Conservation (phyloP, 2,113 vertebrate species). For the Chauna torquata region DNA sequence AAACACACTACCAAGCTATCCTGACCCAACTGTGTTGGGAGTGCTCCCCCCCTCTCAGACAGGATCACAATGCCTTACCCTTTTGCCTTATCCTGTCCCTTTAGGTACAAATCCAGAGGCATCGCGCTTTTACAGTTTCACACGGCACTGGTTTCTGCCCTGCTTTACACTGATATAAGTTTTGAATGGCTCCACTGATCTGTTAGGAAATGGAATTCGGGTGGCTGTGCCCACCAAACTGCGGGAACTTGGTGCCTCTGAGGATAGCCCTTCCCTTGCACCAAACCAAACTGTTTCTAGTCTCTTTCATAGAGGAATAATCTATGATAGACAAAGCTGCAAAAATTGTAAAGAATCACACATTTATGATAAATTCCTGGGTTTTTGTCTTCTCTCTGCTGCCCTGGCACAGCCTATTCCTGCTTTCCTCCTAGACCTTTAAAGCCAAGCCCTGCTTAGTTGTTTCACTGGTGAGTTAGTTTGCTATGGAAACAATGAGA, state of each 20-base stretch:
- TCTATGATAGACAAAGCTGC: background rate
- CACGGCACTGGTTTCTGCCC: background rate
- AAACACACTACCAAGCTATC: background rate
- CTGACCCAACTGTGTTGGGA: background rate
- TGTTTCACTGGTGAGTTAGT: background rate
- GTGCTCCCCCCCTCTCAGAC: background rate
- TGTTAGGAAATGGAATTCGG: background rate
- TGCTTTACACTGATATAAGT: fast-evolving
- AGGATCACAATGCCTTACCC: background rate
- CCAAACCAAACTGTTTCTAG: background rate
- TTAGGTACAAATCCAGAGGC: background rate
- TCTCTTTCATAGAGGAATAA: fast-evolving
- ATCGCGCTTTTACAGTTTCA: fast-evolving
- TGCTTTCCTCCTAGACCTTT: background rate
- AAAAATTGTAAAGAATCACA: background rate
- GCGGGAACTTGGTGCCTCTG: background rate
- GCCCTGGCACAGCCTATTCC: background rate
- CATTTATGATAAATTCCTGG: background rate
- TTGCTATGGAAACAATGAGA: conserved; percentile 22
- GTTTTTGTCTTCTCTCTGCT: background rate
- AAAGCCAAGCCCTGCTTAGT: background rate
- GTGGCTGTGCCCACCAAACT: background rate
- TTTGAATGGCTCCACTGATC: background rate
- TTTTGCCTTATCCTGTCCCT: background rate
- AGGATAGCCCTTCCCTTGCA: background rate